phyloP scores from a whole-genome alignment of 2,888 invertebrate genomes.

The Aspidiotus rigidus region DNA sequence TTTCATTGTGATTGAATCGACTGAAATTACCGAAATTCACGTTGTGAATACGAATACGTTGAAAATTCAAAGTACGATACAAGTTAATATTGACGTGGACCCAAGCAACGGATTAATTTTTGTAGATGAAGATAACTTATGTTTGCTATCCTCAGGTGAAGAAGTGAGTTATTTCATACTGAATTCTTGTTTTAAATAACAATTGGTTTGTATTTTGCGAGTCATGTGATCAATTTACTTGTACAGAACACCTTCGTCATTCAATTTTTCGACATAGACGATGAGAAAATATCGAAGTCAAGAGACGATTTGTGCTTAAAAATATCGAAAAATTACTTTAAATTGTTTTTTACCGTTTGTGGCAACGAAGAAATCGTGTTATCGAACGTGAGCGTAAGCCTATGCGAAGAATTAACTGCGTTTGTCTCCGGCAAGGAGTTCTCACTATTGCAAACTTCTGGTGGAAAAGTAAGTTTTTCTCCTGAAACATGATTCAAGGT shows the following conservation, averaged over 20 bases:
- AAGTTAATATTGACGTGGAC: constrained; percentile 5
- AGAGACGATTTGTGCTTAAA: constrained; percentile 53
- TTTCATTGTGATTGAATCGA: constrained; percentile 19
- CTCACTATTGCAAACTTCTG: constrained; percentile 68
- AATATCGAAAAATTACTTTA: constrained; percentile 67
- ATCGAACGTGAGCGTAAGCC: constrained; percentile 46
- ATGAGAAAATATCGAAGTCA: constrained; percentile 9
- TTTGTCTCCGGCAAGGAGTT: constrained; percentile 86
- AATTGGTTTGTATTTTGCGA: too few relatives aligned
- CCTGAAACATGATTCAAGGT: background rate
- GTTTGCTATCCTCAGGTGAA: constrained; percentile 16
- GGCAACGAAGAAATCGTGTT: constrained; percentile 57
- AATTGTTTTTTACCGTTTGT: constrained; percentile 61
- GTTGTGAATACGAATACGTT: constrained; percentile 13
- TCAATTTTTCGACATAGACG: constrained; percentile 19
- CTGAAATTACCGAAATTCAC: constrained; percentile 12
- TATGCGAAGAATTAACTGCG: constrained; percentile 69
- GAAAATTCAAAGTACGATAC: constrained; percentile 21
- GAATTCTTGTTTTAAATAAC: background rate
- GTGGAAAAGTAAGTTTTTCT: constrained; percentile 60
- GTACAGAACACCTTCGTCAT: constrained; percentile 12
- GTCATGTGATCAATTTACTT: too few relatives aligned
- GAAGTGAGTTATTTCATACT: constrained; percentile 6
- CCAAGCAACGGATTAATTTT: constrained; percentile 20
- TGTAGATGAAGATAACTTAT: constrained; percentile 23